Evolutionary conservation across 2,797 vertebrate genomes (phyloP), one percentile per base, ranked within the genome.

Genomic region (Peromyscus attwateri): DNA sequence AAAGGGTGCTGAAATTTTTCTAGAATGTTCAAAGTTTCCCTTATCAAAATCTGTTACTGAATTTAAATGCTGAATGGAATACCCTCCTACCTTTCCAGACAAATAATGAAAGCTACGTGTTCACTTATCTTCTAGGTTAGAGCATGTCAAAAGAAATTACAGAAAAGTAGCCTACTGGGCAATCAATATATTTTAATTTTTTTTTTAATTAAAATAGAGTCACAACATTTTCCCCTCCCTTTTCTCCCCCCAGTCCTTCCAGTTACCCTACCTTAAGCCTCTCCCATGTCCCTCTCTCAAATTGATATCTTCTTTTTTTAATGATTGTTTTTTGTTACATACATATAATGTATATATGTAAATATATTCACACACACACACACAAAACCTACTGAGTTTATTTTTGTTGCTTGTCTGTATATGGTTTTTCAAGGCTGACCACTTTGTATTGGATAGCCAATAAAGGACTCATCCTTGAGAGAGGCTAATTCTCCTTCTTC

Each of bases 1-100:
- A 83, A 88, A 55, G 31, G 14, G 23, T 88, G 1, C 7, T 81
- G 4, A 84, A 89, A 75, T 27, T 52, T 9, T 80, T 34, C 92
- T 73, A 93, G 70, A 94, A 75, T 80, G 17, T 94, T 95, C 49
- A 94, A 87, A 83, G 68, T 76, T 89, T 19, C 84, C 27, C 68
- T 91, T 13, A 80, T 95, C 52, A 96, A 94, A 90, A 96, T 85
- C 6, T 40, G n/a, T 79, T 66, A 85, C 87, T 27, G 37, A 95
- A 80, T 64, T 25, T 71, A 55, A 92, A 94, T 88, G 52, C 31
- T 95, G 17, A 88, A 95, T 46, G 81, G 91, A 85, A 82, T 34
- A 62, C 31, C 19, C 40, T 14, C 60, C 68, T 73, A 91, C 43
- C 77, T 93, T 93, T 93, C 46, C 46, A 92, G 64, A 13, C 6